Base-by-base conservation (phyloP, 2,113 vertebrate species). In the Donacobius atricapilla region DNA sequence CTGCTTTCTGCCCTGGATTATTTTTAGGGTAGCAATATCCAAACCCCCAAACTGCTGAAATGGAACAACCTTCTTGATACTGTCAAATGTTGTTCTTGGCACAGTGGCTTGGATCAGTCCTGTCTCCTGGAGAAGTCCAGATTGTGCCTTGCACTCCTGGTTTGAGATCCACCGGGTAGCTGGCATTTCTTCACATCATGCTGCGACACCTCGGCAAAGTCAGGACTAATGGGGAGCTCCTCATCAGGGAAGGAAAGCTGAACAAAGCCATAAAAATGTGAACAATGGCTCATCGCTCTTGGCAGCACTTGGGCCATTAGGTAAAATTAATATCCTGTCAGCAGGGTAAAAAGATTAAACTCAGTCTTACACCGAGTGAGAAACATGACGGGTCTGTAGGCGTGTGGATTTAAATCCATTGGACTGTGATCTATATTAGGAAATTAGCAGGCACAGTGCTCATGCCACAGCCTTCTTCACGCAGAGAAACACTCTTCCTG, bases 311-410 rank as follows among this genome's bases (percentile, higher is more conserved):
- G 20, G 50, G 22, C 63, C 42, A 37, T 86, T 85, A 85, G 70
- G 54, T 68, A 61, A 85, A 93, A 83, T 53, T 68, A 91, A 90
- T 95, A 80, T 76, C 58, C 82, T 94, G 70, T 91, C 54, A 66
- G 15, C 2, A 2, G 30, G 39, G n/a, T 90, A 54, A 90, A 60
- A 57, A 73, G 44, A 65, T 83, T 27, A 66, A 94, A n/a, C 40
- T 85, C 37, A 18, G 45, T 44, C 27, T 91, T 45, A 31, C 6
- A 56, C 54, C 40, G 22, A 56, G 57, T 42, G 54, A 65, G 73
- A 72, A 65, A 31, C 35, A 31, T 8, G 58, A 56, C 54, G 68
- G 72, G 76, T 65, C 54, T 42, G 45, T 61, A 42, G 68, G 81
- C 1, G 2, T 2, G 5, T 44, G 56, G 44, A 39, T 86, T 78